Base-by-base conservation (phyloP, 2,888 invertebrate species). In the Neoaliturus tenellus region DNA sequence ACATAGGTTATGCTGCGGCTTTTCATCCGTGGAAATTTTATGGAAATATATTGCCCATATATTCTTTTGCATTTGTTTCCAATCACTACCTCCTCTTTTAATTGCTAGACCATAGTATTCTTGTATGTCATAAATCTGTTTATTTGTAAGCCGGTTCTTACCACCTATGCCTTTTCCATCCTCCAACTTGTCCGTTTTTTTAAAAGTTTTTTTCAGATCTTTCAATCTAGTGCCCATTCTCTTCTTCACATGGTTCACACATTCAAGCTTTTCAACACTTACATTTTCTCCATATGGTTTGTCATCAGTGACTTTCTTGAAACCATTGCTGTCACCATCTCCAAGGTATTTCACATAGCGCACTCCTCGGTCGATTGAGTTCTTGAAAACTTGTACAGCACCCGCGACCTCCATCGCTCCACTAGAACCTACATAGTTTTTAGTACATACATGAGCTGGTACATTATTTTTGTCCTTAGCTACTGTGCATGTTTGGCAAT, bases 381-480 rank as follows among this genome's bases (percentile, higher is more conserved):
- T 73, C 25, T 41, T 8, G 41, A 73, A 73, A 41, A 73, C 71
- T 20, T 73, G 71, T 20, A 73, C n/a, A 4, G 71, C 71, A 17
- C 39, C 71, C 20, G 71, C 41, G n/a, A 73, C 71, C 41, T 73
- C 71, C 71, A 73, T 73, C 14, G 20, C 39, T 5, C 81, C 62
- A 62, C 81, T 81, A 14, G 35, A 4, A 1, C 81, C 62, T 28
- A 6, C 3, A 35, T 58, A 81, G 33, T 81, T 81, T 81, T 39
- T 31, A 5, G 62, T 81, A 35, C 81, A 81, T 0, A 8, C 25
- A 31, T 81, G 81, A 23, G 55, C 5, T 8, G 33, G 58, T 58
- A 81, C 35, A 14, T 58, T 73, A 92, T 92, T 83, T 91, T 90
- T 85, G 62, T 81, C 39, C 25, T 6, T 35, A 20, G 81, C 55